Percentiles rank a stretch among this genome's conserved stretches.
Evolutionary conservation across 1,140 invertebrate genomes (phyloP).

Genomic region (Panulirus ornatus): DNA sequence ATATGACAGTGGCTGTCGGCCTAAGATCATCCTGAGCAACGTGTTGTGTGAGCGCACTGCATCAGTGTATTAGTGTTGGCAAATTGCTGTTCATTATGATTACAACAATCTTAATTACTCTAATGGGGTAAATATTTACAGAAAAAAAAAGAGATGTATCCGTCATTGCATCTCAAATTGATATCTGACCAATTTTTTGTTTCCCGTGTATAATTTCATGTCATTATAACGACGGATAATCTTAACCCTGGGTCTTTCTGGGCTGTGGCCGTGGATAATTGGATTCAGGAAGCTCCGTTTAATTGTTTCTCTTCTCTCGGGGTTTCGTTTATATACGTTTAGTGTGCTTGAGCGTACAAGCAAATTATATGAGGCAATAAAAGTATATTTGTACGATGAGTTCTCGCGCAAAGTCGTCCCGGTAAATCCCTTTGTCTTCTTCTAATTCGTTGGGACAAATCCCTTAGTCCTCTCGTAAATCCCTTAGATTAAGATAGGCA

Average conservation of each 20-base stretch:
- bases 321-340: slow-evolving; percentile 6
- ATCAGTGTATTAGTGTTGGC: background rate
- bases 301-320: background rate
- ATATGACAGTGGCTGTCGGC: too few relatives aligned
- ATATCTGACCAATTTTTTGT: background rate
- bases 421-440: too few relatives aligned
- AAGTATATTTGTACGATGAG: too few relatives aligned
- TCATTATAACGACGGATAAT: background rate
- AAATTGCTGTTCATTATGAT: background rate
- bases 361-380: too few relatives aligned
- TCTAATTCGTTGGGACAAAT: too few relatives aligned
- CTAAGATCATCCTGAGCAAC: too few relatives aligned
- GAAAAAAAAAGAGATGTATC: background rate
- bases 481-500: too few relatives aligned
- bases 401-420: too few relatives aligned
- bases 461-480: too few relatives aligned
- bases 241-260: background rate
- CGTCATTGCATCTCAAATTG: background rate
- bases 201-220: background rate
- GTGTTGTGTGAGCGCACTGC: too few relatives aligned
- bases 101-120: background rate
- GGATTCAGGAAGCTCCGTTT: background rate
- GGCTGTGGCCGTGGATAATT: background rate
- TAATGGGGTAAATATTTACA: slow-evolving; percentile 1
- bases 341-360: too few relatives aligned